Evolutionary conservation across 2,888 invertebrate species (phyloP).

Genomic region (Hirtodrosophila confusa): DNA sequence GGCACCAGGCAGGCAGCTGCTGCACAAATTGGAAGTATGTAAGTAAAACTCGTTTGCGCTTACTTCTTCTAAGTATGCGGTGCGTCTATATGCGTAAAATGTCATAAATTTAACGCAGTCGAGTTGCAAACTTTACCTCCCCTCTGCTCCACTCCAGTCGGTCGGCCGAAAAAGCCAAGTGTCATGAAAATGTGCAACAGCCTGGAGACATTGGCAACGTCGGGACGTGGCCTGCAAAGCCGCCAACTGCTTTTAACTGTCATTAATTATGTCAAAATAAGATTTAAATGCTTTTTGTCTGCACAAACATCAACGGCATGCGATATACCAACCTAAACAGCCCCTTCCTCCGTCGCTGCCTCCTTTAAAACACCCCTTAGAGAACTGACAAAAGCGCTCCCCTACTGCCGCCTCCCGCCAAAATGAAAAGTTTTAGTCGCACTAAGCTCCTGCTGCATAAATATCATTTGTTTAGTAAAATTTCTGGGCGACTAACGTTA

Average conservation of each 20-base stretch:
- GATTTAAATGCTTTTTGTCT: conserved; percentile 80
- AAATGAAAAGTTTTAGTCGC: conserved; percentile 57
- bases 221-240: conserved; percentile 56
- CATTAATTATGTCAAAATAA: conserved; percentile 81
- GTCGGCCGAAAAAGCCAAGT: conserved; percentile 49
- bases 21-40: conserved; percentile 37
- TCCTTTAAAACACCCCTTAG: not conserved
- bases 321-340: conserved; percentile 31
- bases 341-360: not conserved
- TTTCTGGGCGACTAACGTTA: conserved; percentile 40
- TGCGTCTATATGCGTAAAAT: conserved; percentile 56
- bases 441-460: conserved; percentile 71
- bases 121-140: conserved; percentile 61
- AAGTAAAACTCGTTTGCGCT: conserved; percentile 53
- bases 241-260: conserved; percentile 80
- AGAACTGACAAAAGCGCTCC: not conserved
- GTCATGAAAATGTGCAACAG: conserved; percentile 79
- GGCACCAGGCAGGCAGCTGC: conserved; percentile 37
- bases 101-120: conserved; percentile 77
- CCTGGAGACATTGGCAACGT: conserved; percentile 50
- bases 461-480: conserved; percentile 68
- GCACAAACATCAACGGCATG: conserved; percentile 64
- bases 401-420: not conserved
- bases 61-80: conserved; percentile 45
- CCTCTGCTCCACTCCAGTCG: not conserved